Conservation (phyloP, 2,888 invertebrate genomes). For the Dicyrtoma fusca region DNA sequence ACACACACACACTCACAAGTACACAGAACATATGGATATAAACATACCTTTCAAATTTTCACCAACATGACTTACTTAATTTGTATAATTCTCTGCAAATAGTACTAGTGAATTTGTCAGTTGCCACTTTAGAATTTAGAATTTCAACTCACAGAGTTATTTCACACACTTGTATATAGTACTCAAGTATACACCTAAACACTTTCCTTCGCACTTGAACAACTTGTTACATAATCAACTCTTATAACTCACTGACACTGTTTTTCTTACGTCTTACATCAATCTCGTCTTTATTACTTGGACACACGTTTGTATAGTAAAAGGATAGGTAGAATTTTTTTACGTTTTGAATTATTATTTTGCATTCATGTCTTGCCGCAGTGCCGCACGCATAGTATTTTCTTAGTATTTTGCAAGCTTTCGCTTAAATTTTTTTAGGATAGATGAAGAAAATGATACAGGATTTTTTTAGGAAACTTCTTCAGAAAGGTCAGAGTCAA, state of each 20-base stretch:
- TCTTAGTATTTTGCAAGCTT: constrained; percentile 22
- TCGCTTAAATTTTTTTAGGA: background rate
- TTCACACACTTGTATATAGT: background rate
- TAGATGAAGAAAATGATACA: too few relatives aligned
- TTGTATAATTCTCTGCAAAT: background rate
- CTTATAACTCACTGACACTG: too few relatives aligned
- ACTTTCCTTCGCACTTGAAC: background rate
- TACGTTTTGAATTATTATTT: background rate
- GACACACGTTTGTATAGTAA: background rate
- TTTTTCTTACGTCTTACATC: background rate
- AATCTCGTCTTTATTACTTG: background rate
- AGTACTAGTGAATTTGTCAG: background rate
- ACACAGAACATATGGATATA: too few relatives aligned
- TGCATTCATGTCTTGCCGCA: background rate
- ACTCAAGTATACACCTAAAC: too few relatives aligned
- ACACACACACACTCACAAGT: constrained; percentile 1
- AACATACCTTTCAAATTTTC: too few relatives aligned
- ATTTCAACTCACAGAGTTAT: background rate
- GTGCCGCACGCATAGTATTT: background rate
- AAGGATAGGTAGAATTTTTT: too few relatives aligned
- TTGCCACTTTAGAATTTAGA: background rate
- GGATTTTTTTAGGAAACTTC: too few relatives aligned
- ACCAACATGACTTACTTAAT: too few relatives aligned
- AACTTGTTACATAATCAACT: background rate
- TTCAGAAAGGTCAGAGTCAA: too few relatives aligned